Evolutionary conservation across 2,888 invertebrate genomes (phyloP).

Genomic region (Rhyacophila evoluta): DNA sequence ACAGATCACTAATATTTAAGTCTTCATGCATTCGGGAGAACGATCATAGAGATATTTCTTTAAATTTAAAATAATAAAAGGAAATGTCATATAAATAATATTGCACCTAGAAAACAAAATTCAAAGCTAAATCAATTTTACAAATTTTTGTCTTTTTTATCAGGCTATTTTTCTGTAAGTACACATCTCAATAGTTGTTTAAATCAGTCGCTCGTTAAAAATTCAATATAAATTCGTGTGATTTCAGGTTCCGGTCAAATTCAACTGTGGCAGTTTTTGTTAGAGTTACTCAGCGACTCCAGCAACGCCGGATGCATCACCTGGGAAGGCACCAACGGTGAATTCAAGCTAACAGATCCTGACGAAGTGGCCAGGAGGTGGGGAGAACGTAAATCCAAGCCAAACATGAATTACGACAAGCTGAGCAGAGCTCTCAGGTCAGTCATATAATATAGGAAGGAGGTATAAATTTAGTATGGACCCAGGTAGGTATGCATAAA

Average conservation of each 20-base stretch:
- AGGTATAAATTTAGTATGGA: no score
- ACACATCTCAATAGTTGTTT: no score
- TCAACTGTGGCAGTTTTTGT: conserved; percentile 98
- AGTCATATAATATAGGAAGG: conserved; percentile 56
- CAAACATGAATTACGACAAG: conserved; percentile 99
- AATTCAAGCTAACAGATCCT: conserved; percentile 98
- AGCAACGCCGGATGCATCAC: conserved; percentile 97
- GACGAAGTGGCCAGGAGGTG: conserved; percentile 98
- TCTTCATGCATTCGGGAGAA: no score
- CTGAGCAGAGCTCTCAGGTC: conserved; percentile 96
- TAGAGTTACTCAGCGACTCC: conserved; percentile 95
- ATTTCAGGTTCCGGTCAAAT: conserved; percentile 92
- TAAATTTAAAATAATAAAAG: no score
- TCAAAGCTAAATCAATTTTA: no score
- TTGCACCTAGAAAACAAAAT: no score
- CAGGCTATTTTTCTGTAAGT: no score
- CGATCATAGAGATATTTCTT: no score
- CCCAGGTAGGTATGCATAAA: not conserved
- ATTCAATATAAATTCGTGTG: not conserved
- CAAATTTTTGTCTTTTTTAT: no score
- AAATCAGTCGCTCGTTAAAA: no score
- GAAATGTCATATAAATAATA: no score
- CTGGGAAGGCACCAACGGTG: conserved; percentile 99
- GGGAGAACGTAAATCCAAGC: conserved; percentile 99
- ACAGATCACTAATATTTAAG: no score